phyloP scores from a whole-genome alignment of 92 coral and sea anemone species.

The Meandrina meandrites region DNA sequence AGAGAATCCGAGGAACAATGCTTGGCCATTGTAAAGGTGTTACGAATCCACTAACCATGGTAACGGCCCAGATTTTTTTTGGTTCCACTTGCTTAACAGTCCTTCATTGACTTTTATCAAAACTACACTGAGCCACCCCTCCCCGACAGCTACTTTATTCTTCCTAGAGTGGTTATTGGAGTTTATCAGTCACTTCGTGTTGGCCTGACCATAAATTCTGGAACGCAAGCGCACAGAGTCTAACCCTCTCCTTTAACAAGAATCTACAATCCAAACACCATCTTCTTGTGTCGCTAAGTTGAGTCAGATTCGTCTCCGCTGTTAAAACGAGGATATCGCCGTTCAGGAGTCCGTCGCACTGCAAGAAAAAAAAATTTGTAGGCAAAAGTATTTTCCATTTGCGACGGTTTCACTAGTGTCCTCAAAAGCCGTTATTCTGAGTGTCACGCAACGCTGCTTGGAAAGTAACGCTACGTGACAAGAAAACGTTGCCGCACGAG shows the following conservation, averaged over 20 bases:
- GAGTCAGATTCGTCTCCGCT: conserved; percentile 49
- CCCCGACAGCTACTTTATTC: too few relatives aligned
- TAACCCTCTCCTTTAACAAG: background rate
- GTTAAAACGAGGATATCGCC: conserved; percentile 28
- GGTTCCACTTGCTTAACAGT: too few relatives aligned
- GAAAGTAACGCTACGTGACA: too few relatives aligned
- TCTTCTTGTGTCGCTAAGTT: background rate
- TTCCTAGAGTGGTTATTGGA: background rate
- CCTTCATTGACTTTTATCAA: too few relatives aligned
- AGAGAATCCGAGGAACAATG: too few relatives aligned
- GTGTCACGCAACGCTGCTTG: background rate
- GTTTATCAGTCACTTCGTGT: background rate
- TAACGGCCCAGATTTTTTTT: too few relatives aligned
- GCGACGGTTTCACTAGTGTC: background rate
- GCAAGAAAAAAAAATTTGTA: background rate
- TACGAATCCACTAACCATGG: too few relatives aligned
- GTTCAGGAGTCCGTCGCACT: conserved; percentile 14
- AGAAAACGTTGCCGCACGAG: too few relatives aligned
- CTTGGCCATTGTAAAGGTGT: too few relatives aligned
- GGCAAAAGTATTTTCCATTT: background rate
- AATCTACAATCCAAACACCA: background rate
- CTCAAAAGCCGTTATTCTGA: background rate
- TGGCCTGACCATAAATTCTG: background rate
- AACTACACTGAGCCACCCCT: too few relatives aligned
- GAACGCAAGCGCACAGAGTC: background rate